Percentiles rank a stretch among this genome's conserved stretches.
Evolutionary conservation across 2,888 invertebrate species (phyloP).

Genomic region (Apodemia mormo): DNA sequence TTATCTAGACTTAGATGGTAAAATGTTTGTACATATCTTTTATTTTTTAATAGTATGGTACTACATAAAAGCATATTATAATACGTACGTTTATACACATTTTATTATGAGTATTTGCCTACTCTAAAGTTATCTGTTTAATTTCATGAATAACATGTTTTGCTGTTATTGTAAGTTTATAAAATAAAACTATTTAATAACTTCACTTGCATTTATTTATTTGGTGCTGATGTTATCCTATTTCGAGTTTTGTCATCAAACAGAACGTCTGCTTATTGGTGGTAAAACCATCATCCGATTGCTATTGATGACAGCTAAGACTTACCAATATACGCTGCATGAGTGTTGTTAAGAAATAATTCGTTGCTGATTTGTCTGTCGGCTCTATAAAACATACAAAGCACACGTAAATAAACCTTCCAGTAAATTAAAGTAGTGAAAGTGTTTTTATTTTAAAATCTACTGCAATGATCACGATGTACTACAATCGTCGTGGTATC

Average conservation of each 20-base stretch:
- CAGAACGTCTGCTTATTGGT: too few species aligned
- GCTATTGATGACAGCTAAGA: too few species aligned
- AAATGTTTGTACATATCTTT: constrained; percentile 41
- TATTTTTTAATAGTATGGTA: constrained; percentile 31
- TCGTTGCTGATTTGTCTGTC: too few species aligned
- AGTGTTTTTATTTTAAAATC: too few species aligned
- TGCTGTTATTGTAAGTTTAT: constrained; percentile 29
- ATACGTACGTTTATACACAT: constrained; percentile 24
- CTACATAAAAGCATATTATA: constrained; percentile 32
- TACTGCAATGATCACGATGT: too few species aligned
- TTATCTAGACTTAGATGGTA: constrained; percentile 32
- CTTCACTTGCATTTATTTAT: not conserved
- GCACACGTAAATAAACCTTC: too few species aligned
- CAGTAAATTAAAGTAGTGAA: too few species aligned
- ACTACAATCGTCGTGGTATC: too few species aligned
- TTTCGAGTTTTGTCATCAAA: not conserved
- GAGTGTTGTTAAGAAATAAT: too few species aligned
- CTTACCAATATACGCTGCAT: too few species aligned
- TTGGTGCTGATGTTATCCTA: not conserved
- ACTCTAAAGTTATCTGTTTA: not conserved
- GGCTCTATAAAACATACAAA: too few species aligned
- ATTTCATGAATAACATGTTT: not conserved
- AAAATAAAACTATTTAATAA: constrained; percentile 33
- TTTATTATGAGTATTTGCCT: constrained; percentile 23
- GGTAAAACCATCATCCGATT: too few species aligned